Evolutionary conservation across 2,113 vertebrate species (phyloP), one percentile per base, ranked within the genome.

Genomic region (Hemiprocne comata): DNA sequence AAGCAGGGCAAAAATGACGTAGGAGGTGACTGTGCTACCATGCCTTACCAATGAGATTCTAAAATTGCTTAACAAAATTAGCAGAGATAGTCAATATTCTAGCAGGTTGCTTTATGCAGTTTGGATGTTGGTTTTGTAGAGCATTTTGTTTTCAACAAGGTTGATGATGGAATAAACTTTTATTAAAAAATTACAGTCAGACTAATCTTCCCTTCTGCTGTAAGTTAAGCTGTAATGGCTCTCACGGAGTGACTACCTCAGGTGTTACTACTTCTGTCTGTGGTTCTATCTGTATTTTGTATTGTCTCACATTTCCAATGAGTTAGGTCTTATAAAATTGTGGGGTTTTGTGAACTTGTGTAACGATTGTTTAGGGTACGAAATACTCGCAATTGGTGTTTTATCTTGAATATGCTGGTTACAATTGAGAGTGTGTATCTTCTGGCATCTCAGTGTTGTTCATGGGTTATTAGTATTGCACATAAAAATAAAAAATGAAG

Each of bases 61-160:
- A 34, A 78, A 93, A 83, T 79, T 46, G 24, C 75, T 82, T 92
- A 71, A 81, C 20, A 89, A 89, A 92, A 77, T 84, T 58, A 76
- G 31, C 31, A 58, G 58, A 38, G 66, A 44, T 48, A 58, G 79
- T 73, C 60, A 66, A 44, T 89, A 60, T 73, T 76, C 40, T 61
- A n/a, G 33, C 7, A 24, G 28, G 70, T 70, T 77, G 42, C n/a
- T 94, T 70, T 77, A 51, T 74, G 55, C 23, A 74, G 18, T 74
- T 77, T 0, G 1, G 38, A 24, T 74, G 61, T 60, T 93, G 65
- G 87, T 87, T 89, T 91, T 15, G 1, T 64, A 28, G 31, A 54
- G 24, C 61, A 61, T 74, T 91, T 81, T 89, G 25, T 77, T 87
- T 95, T 67, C 57, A 66, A 53, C 20, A 75, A 77, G 16, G 29